Conservation (phyloP, 2,113 vertebrate species). For the Cisticola juncidis region DNA sequence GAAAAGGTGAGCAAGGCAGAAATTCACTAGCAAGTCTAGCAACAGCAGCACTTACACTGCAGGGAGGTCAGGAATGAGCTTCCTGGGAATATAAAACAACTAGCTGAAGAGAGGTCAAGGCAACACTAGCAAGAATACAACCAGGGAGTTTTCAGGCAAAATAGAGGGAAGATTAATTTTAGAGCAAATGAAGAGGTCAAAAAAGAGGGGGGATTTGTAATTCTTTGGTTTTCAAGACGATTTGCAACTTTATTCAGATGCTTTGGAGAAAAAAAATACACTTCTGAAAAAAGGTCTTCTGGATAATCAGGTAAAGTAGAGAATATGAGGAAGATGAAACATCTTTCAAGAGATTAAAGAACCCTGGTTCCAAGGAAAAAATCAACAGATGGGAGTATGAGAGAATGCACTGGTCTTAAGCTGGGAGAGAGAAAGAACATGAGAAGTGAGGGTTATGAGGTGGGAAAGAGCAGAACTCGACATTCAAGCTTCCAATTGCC, state of each 20-base stretch:
- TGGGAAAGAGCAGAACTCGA: background rate
- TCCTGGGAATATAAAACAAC: background rate
- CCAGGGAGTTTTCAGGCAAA: background rate
- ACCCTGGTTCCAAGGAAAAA: background rate
- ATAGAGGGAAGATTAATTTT: background rate
- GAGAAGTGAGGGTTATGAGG: background rate
- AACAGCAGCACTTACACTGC: background rate
- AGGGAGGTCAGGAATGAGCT: background rate
- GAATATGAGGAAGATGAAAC: background rate
- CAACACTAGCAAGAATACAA: background rate
- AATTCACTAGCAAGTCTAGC: background rate
- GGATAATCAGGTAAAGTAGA: background rate
- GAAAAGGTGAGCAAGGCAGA: background rate
- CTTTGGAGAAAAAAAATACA: background rate
- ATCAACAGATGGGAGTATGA: background rate
- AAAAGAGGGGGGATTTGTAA: fast-evolving
- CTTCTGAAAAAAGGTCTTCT: background rate
- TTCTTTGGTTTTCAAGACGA: background rate
- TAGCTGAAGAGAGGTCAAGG: background rate
- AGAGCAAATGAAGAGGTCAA: background rate
- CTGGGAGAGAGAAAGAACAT: background rate
- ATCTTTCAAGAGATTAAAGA: background rate
- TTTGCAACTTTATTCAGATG: background rate
- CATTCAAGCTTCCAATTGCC: background rate
- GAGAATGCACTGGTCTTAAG: background rate